phyloP scores from a whole-genome alignment of 2,888 invertebrate genomes.

The Tiliacea citrago region DNA sequence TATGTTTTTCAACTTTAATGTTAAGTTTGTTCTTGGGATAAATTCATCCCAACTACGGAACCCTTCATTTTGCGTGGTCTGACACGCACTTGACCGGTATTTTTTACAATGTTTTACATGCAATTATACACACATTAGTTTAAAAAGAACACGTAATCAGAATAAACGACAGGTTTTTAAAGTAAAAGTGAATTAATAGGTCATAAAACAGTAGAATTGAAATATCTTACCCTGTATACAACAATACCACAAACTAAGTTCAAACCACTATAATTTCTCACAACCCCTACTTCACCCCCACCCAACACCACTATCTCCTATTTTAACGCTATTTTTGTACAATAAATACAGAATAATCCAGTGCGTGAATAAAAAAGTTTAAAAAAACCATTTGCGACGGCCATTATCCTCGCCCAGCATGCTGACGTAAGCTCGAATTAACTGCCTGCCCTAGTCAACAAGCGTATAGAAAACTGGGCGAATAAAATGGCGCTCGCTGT shows the following conservation, averaged over 20 bases:
- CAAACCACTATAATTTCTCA: not conserved
- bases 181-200: not conserved
- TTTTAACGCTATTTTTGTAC: slow-evolving; percentile 36
- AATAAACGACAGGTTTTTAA: not conserved
- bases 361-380: slow-evolving; percentile 64
- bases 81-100: not conserved
- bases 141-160: not conserved
- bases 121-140: not conserved
- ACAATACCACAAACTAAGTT: not conserved
- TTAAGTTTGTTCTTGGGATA: too few species aligned
- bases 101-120: not conserved
- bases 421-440: slow-evolving; percentile 77
- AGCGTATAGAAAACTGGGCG: slow-evolving; percentile 64
- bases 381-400: slow-evolving; percentile 67
- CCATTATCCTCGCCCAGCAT: slow-evolving; percentile 72
- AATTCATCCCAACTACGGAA: too few species aligned
- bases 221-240: not conserved
- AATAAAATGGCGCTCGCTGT: slow-evolving; percentile 69
- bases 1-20: too few species aligned
- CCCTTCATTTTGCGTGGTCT: too few species aligned
- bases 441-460: slow-evolving; percentile 73
- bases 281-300: not conserved
- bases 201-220: not conserved
- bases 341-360: slow-evolving; percentile 59
- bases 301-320: slow-evolving; percentile 25